Percentiles rank a stretch among this genome's conserved stretches.
phyloP scores from a whole-genome alignment of 2,888 invertebrate genomes.

The Globia sparganii region DNA sequence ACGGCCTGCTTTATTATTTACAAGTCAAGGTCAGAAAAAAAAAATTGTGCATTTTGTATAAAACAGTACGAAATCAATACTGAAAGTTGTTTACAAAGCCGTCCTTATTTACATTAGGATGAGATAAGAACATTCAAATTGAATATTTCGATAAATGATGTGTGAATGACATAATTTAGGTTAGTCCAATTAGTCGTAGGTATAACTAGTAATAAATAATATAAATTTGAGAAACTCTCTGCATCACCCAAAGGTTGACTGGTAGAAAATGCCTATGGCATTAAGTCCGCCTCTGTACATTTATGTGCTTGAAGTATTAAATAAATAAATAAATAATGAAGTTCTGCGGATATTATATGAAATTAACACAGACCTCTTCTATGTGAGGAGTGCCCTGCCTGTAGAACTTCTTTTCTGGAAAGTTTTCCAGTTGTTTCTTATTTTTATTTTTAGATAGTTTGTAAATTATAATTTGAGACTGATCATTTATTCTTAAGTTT shows the following conservation, averaged over 20 bases:
- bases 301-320: no score
- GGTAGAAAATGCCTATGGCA: no score
- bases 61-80: constrained; percentile 32
- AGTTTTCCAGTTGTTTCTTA: not conserved
- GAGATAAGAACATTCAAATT: constrained; percentile 41
- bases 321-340: no score
- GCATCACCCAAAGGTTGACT: no score
- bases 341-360: no score
- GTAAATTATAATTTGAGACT: not conserved
- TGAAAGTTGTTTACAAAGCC: constrained; percentile 30
- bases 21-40: not conserved
- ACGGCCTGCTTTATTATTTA: no score
- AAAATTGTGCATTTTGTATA: constrained; percentile 15
- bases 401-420: not conserved
- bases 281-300: no score
- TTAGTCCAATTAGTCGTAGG: not conserved
- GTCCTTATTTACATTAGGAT: constrained; percentile 45
- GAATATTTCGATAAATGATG: constrained; percentile 24
- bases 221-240: no score
- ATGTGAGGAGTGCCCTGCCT: not conserved
- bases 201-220: constrained; percentile 10
- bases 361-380: not conserved
- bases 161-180: constrained; percentile 26
- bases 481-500: not conserved
- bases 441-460: not conserved